Conservation (phyloP, 2,888 invertebrate species). For the Sussaba pulchella region DNA sequence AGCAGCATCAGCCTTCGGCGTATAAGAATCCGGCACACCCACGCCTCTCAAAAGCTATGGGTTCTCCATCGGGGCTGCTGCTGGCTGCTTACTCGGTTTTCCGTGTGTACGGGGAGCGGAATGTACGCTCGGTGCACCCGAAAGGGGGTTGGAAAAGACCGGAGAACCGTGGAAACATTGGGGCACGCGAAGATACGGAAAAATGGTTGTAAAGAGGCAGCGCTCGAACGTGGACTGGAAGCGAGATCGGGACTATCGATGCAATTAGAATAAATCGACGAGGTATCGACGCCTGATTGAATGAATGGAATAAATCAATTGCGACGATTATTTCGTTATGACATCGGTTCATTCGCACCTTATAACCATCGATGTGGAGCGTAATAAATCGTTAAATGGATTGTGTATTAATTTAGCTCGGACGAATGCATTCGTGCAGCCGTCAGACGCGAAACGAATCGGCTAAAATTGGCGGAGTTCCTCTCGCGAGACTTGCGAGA, state of each 20-base stretch:
- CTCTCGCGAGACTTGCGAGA: constrained; percentile 32
- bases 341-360: constrained; percentile 35
- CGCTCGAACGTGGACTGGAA: not conserved
- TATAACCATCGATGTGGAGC: constrained; percentile 21
- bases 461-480: constrained; percentile 39
- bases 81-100: constrained; percentile 36
- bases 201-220: constrained; percentile 1
- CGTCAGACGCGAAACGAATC: constrained; percentile 53
- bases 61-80: constrained; percentile 36
- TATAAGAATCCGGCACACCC: constrained; percentile 67
- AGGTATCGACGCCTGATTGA: constrained; percentile 16
- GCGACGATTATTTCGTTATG: constrained; percentile 32
- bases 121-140: constrained; percentile 56
- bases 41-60: constrained; percentile 54
- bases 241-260: not conserved
- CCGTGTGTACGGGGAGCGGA: constrained; percentile 50
- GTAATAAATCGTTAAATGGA: constrained; percentile 40
- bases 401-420: constrained; percentile 44
- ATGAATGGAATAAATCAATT: constrained; percentile 27
- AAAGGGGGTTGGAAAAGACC: constrained; percentile 34
- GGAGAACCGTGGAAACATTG: not conserved
- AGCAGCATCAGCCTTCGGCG: constrained; percentile 51
- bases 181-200: constrained; percentile 2
- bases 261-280: constrained; percentile 38
- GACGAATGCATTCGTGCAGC: constrained; percentile 9